Evolutionary conservation across 1,140 invertebrate genomes (phyloP).

Genomic region (Anagrus nilaparvatae): DNA sequence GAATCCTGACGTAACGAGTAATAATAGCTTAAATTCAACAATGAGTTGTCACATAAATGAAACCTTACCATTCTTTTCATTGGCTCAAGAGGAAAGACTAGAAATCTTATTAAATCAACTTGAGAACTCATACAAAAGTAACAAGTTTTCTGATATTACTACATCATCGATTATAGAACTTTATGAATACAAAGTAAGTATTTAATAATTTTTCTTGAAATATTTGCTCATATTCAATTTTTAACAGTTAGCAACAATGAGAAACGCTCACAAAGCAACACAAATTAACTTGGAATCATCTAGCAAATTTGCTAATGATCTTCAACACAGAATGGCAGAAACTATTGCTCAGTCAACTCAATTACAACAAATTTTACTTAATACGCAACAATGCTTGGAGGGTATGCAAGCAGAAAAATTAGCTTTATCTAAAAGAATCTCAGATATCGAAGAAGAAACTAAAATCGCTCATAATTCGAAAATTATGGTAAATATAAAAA

Average conservation of each 20-base stretch:
- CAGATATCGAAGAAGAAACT: slow-evolving; percentile 22
- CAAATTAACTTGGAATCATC: slow-evolving; percentile 45
- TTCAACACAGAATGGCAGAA: slow-evolving; percentile 43
- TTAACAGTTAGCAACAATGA: slow-evolving; percentile 38
- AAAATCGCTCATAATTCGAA: slow-evolving; percentile 22
- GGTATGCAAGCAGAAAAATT: slow-evolving; percentile 30
- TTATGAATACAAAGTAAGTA: slow-evolving; percentile 52
- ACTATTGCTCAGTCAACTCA: slow-evolving; percentile 38
- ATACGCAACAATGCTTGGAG: slow-evolving; percentile 43
- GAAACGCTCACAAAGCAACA: slow-evolving; percentile 41
- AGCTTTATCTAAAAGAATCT: slow-evolving; percentile 21
- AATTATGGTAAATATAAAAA: slow-evolving; percentile 19
- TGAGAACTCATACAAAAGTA: slow-evolving; percentile 32
- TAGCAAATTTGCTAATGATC: slow-evolving; percentile 38
- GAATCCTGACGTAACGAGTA: no score
- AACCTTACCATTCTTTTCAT: slow-evolving; percentile 30
- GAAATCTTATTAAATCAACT: slow-evolving; percentile 42
- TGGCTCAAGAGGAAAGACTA: slow-evolving; percentile 42
- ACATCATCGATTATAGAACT: slow-evolving; percentile 60
- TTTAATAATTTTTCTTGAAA: slow-evolving; percentile 4
- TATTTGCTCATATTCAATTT: slow-evolving; percentile 4
- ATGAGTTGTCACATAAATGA: slow-evolving; percentile 15
- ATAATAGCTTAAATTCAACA: no score
- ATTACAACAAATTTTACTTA: slow-evolving; percentile 42
- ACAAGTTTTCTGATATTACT: slow-evolving; percentile 43